Evolutionary conservation across 2,797 vertebrate species (phyloP).

Genomic region (Centroberyx gerrardi): DNA sequence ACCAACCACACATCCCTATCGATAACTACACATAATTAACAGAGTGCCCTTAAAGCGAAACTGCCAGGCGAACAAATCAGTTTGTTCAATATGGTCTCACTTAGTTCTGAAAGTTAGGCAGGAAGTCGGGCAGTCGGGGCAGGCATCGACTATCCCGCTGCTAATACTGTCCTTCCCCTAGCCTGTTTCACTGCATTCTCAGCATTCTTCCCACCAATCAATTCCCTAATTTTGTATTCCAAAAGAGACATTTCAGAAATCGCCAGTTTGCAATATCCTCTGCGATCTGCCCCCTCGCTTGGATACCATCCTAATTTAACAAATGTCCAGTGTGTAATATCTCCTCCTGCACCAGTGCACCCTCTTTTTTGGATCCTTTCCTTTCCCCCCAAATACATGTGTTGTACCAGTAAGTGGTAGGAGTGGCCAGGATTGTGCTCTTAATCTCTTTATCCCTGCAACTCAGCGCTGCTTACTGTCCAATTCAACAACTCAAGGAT

Average conservation of each 20-base stretch:
- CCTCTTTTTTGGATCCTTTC: conserved; percentile 24
- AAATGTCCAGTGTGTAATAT: conserved; percentile 45
- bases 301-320: conserved; percentile 36
- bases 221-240: conserved; percentile 47
- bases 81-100: conserved; percentile 74
- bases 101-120: conserved; percentile 69
- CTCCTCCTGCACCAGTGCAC: neutral
- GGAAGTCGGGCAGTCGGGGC: conserved; percentile 61
- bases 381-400: conserved; percentile 38
- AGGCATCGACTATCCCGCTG: conserved; percentile 32
- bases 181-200: conserved; percentile 60
- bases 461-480: conserved; percentile 67
- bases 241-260: conserved; percentile 37
- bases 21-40: conserved; percentile 70
- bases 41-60: conserved; percentile 53
- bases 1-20: conserved; percentile 63
- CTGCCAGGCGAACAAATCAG: conserved; percentile 29
- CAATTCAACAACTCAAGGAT: conserved; percentile 57
- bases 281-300: neutral
- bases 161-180: neutral
- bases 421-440: conserved; percentile 62
- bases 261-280: conserved; percentile 10
- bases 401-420: conserved; percentile 68
- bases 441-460: conserved; percentile 81
- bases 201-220: conserved; percentile 66